phyloP scores from a whole-genome alignment of 1,140 invertebrate species.

The Macrotrachela quadricornifera region DNA sequence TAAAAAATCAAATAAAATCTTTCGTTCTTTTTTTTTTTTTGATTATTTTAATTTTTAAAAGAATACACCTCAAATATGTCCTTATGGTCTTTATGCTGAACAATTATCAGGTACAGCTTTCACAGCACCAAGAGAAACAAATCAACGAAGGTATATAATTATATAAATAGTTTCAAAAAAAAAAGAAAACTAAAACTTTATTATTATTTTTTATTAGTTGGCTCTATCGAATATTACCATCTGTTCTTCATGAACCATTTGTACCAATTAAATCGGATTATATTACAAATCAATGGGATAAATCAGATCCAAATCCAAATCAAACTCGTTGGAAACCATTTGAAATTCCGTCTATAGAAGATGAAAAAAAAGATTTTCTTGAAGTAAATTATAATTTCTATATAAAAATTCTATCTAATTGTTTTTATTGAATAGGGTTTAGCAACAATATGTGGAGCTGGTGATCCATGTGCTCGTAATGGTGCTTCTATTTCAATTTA shows the following conservation, averaged over 20 bases:
- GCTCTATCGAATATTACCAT: conserved; percentile 80
- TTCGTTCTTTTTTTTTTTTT: background rate
- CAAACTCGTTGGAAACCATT: conserved; percentile 40
- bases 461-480: conserved; percentile 51
- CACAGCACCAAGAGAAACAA: conserved; percentile 62
- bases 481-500: conserved; percentile 75
- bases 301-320: conserved; percentile 60
- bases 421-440: conserved; percentile 44
- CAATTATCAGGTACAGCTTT: conserved; percentile 88
- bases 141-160: conserved; percentile 42
- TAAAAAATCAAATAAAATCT: background rate
- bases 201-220: no score
- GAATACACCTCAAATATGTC: conserved; percentile 78
- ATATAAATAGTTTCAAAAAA: no score
- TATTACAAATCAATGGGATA: conserved; percentile 48
- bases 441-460: conserved; percentile 71
- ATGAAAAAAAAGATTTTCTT: conserved; percentile 8
- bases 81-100: conserved; percentile 83
- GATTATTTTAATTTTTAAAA: no score
- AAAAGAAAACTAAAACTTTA: no score
- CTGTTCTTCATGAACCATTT: conserved; percentile 59
- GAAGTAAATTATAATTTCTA: background rate
- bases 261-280: conserved; percentile 19
- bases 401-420: no score
- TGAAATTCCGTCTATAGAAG: conserved; percentile 1